Conservation (phyloP, 1,140 invertebrate genomes). For the Lanistes nyassanus region DNA sequence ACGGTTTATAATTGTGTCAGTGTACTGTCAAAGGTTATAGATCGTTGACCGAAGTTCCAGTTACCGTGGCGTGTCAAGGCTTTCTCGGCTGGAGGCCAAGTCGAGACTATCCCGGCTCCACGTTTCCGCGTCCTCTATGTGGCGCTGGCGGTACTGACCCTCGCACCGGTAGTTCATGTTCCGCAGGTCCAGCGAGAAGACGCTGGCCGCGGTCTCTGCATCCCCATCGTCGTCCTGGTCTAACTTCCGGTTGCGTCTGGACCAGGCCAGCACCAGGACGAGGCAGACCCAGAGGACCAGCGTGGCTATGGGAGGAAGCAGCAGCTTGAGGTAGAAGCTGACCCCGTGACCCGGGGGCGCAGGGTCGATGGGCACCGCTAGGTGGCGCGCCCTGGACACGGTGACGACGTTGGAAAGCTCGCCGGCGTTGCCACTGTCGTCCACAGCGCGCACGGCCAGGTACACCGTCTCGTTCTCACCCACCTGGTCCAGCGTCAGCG, state of each 20-base stretch:
- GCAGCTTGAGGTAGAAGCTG: slow-evolving; percentile 22
- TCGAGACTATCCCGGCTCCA: slow-evolving; percentile 32
- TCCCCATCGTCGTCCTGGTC: neutral
- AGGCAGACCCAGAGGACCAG: slow-evolving; percentile 27
- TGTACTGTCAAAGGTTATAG: too few relatives aligned
- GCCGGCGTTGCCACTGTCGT: slow-evolving; percentile 28
- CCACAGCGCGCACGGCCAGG: slow-evolving; percentile 28
- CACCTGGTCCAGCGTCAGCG: neutral
- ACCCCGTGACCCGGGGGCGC: neutral
- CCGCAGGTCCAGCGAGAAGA: slow-evolving; percentile 15
- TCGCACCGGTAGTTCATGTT: slow-evolving; percentile 42
- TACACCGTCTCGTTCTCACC: slow-evolving; percentile 27
- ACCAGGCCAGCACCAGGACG: slow-evolving; percentile 7
- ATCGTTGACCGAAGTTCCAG: too few relatives aligned
- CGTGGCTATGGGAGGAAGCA: slow-evolving; percentile 16
- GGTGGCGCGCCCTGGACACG: slow-evolving; percentile 24
- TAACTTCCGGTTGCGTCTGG: neutral
- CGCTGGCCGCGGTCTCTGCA: neutral
- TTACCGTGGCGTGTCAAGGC: too few relatives aligned
- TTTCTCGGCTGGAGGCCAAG: neutral
- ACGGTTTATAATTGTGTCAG: too few relatives aligned
- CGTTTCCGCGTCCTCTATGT: slow-evolving; percentile 26
- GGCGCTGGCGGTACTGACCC: slow-evolving; percentile 33
- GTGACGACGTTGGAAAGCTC: slow-evolving; percentile 39
- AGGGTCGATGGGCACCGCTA: slow-evolving; percentile 22